Evolutionary conservation across 2,797 vertebrate genomes (phyloP).

Genomic region (Coilia nasus): DNA sequence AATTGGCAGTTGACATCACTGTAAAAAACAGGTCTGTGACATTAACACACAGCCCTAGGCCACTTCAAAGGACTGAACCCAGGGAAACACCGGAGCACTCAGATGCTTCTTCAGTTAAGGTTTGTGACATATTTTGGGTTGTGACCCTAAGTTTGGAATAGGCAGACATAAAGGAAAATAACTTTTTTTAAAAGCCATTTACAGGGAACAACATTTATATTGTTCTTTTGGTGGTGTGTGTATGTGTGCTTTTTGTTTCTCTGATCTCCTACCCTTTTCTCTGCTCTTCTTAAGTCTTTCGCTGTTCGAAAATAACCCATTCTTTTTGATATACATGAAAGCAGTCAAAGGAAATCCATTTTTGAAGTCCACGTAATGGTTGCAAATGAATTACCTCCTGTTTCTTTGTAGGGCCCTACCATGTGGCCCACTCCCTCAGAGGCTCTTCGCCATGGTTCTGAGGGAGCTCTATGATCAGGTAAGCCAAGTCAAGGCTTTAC

Average conservation of each 20-base stretch:
- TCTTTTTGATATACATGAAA: constrained; percentile 60
- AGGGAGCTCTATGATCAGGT: constrained; percentile 1
- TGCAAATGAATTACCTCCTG: background rate
- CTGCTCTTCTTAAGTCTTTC: constrained; percentile 55
- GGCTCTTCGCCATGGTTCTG: constrained; percentile 37
- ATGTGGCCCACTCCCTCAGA: constrained; percentile 37
- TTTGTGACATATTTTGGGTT: too few species aligned
- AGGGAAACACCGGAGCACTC: too few species aligned
- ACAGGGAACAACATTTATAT: constrained; percentile 61
- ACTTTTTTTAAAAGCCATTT: constrained; percentile 72
- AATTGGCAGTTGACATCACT: too few species aligned
- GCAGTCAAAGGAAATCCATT: constrained; percentile 32
- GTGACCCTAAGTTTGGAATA: too few species aligned
- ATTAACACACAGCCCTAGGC: too few species aligned
- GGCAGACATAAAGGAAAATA: constrained; percentile 29
- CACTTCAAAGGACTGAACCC: too few species aligned
- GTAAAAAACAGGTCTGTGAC: too few species aligned
- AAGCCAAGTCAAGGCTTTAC: background rate
- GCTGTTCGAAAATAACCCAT: constrained; percentile 52
- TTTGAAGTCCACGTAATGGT: background rate
- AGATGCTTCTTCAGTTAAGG: too few species aligned
- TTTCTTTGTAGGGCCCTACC: too few species aligned
- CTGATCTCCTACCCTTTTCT: constrained; percentile 44
- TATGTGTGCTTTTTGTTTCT: constrained; percentile 43
- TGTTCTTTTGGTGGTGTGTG: background rate